These are phyloP conservation scores for Choloepus hoffmanni DNA, from an alignment of 2,113 vertebrate genomes.

Conservation along the genomic window DNA sequence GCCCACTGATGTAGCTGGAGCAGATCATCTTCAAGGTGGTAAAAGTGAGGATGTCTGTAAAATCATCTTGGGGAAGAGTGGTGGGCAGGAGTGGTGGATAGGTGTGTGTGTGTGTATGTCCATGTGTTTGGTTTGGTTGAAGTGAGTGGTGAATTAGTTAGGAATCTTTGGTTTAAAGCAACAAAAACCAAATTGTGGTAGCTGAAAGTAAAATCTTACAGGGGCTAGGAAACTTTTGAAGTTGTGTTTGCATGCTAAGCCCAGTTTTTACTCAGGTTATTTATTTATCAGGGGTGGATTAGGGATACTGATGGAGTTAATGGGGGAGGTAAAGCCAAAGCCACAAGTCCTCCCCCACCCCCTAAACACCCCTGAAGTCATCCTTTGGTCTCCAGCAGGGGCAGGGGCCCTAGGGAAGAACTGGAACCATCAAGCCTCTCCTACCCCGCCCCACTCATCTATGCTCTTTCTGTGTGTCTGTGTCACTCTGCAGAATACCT, in stretches of 20 bases:
- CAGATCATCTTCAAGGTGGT: neutral
- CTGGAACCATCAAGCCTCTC: neutral
- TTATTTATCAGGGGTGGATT: neutral
- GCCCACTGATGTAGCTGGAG: neutral
- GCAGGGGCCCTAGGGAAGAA: neutral
- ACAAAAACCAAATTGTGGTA: neutral
- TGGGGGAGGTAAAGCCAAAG: neutral
- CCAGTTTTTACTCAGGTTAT: neutral
- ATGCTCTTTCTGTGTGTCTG: neutral
- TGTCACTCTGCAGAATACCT: neutral
- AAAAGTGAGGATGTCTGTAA: neutral
- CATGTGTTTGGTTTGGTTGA: neutral
- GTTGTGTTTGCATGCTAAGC: neutral
- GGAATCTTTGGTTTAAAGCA: neutral
- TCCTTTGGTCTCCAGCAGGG: neutral
- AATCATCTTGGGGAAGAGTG: neutral
- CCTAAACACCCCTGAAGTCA: fast-evolving
- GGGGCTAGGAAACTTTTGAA: neutral
- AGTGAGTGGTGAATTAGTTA: neutral
- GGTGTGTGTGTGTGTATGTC: neutral
- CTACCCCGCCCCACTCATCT: neutral
- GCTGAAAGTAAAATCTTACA: neutral
- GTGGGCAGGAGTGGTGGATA: neutral
- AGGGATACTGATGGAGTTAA: neutral
- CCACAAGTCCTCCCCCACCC: neutral